Percentiles rank a stretch among this genome's conserved stretches.
These are phyloP conservation scores for Dipodomys merriami DNA, from an alignment of 2,113 vertebrate genomes.

Conservation along the genomic window DNA sequence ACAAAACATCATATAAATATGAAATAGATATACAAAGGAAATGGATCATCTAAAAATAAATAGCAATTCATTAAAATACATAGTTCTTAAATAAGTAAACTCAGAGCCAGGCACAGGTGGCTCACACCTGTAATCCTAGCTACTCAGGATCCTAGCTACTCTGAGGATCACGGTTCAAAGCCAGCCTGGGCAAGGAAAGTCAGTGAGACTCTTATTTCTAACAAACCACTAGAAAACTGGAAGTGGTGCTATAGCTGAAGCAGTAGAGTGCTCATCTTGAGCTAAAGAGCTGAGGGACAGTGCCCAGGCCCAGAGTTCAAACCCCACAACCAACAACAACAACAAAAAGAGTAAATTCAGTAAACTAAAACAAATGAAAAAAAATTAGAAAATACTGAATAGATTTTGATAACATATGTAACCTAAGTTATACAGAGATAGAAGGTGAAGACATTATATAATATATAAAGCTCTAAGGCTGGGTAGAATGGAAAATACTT, in stretches of 20 bases:
- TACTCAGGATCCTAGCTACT: no score
- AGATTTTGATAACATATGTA: neutral
- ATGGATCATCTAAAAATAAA: neutral
- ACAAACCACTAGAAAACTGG: no score
- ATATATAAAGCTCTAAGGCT: neutral
- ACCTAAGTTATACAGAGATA: neutral
- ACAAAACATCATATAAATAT: neutral
- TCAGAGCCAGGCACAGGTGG: no score
- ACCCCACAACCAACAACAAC: no score
- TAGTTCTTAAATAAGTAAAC: neutral
- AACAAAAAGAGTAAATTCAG: neutral
- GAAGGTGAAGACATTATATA: neutral
- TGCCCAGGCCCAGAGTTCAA: no score
- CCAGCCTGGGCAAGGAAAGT: no score
- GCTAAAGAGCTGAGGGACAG: no score
- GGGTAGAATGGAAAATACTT: neutral
- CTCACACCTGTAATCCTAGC: no score
- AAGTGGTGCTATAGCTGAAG: no score
- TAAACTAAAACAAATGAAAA: neutral
- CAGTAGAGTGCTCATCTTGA: no score
- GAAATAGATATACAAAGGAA: neutral
- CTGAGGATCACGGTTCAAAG: no score
- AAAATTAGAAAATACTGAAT: conserved; percentile 6
- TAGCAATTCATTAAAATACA: neutral
- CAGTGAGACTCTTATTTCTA: no score